These are phyloP conservation scores for Diachasmimorpha longicaudata DNA, from an alignment of 1,140 invertebrate species.

Conservation along the genomic window DNA sequence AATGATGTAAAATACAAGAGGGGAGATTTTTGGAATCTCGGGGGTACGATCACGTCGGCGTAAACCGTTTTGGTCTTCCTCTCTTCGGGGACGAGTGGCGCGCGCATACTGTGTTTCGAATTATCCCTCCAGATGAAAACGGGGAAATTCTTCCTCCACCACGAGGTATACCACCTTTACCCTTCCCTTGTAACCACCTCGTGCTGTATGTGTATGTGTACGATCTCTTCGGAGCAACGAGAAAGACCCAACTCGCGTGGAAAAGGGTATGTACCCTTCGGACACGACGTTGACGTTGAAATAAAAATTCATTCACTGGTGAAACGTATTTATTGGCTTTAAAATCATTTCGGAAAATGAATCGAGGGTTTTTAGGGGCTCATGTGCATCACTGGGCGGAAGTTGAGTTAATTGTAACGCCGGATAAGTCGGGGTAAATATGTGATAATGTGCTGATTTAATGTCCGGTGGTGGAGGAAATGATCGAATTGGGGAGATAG, in stretches of 20 bases:
- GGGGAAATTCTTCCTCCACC: conserved; percentile 8
- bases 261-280: not conserved
- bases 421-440: not conserved
- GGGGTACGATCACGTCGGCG: not conserved
- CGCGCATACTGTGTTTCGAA: conserved; percentile 1
- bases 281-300: not conserved
- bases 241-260: not conserved
- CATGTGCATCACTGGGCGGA: too few relatives aligned
- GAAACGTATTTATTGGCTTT: not conserved
- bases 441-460: not conserved
- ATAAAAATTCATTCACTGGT: not conserved
- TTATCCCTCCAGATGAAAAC: conserved; percentile 3
- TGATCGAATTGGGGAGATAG: not conserved
- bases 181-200: not conserved
- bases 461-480: not conserved
- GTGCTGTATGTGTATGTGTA: conserved; percentile 2
- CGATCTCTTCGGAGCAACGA: not conserved
- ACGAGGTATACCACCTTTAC: not conserved
- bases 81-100: not conserved
- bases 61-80: not conserved
- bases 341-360: not conserved
- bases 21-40: not conserved
- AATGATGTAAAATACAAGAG: not conserved
- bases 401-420: too few relatives aligned
- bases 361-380: not conserved